Base-by-base conservation (phyloP, 2,797 vertebrate genomes). In the Oreochromis grahami region DNA sequence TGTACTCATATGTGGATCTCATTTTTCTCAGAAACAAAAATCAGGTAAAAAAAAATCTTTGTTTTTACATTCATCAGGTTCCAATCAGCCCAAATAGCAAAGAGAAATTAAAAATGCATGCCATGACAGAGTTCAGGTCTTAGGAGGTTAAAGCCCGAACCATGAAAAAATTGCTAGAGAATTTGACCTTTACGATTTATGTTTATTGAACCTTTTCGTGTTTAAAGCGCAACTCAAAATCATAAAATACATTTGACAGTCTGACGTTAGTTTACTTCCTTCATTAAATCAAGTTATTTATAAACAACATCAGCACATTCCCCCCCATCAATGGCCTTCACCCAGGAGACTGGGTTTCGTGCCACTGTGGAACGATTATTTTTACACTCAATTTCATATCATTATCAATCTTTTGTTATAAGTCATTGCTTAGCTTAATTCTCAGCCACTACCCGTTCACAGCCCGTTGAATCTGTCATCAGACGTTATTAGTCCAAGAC, bases 11-110 rank as follows among this genome's bases (percentile, higher is more conserved):
- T 29, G 14, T 56, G 53, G 26, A 56, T 56, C 24, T 29, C 0
- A 56, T 56, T 15, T 56, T 56, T 56, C 53, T 56, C 7, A 15
- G 7, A 29, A 29, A 56, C 13, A 29, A 29, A 29, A 56, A 56
- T 15, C 8, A 5, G 24, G 24, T 15, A 8, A 56, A 55, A 55
- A 55, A 56, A 56, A 2, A 26, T 3, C 24, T 26, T 26, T 26
- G 24, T 26, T 26, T 26, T 26, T 26, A 26, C 24, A 26, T 26
- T 26, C 3, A 26, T 3, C 24, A 26, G 24, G 24, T 26, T 26
- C 24, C 55, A 58, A 58, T 17, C 55, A 58, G 8, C 55, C 55
- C 2, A 58, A 0, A 58, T 58, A 0, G 26, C 14, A 32, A 56
- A 32, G 5, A 17, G 55, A 29, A 29, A 29, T 29, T 29, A 29